These are phyloP conservation scores for Tetranychus cinnabarinus DNA, from an alignment of 1,140 invertebrate genomes.

Conservation along the genomic window DNA sequence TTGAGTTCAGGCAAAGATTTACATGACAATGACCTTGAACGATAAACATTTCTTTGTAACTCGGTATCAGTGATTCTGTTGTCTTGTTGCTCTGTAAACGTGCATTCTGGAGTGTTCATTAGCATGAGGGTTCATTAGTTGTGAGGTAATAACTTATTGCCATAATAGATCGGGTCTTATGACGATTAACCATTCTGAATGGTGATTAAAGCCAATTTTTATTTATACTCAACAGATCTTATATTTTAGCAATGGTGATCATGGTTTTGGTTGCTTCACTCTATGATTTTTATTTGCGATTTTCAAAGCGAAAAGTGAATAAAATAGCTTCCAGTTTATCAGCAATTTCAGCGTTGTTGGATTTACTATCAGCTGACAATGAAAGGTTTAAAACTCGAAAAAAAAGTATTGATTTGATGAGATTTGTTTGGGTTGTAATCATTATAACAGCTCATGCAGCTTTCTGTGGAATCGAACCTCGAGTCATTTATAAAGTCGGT, in stretches of 20 bases:
- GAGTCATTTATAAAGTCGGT: background rate
- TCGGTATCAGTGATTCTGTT: too few species aligned
- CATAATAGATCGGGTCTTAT: too few species aligned
- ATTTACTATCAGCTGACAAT: background rate
- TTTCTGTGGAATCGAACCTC: background rate
- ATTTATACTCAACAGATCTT: background rate
- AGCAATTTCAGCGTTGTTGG: background rate
- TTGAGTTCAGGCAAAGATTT: too few species aligned
- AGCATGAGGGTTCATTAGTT: too few species aligned
- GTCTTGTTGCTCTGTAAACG: too few species aligned
- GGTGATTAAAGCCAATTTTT: too few species aligned
- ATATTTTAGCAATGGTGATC: background rate
- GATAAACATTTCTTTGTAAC: too few species aligned
- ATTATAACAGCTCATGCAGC: background rate
- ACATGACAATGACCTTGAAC: too few species aligned
- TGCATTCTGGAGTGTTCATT: too few species aligned
- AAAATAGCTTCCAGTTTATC: background rate
- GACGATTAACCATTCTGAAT: too few species aligned
- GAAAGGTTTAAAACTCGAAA: background rate
- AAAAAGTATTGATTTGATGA: background rate
- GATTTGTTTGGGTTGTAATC: background rate
- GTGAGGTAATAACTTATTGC: too few species aligned
- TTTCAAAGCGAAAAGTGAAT: background rate
- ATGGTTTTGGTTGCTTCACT: background rate
- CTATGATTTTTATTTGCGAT: background rate